Percentiles rank a stretch among this genome's conserved stretches.
phyloP scores from a whole-genome alignment of 2,113 vertebrate species.

The Caloenas nicobarica region DNA sequence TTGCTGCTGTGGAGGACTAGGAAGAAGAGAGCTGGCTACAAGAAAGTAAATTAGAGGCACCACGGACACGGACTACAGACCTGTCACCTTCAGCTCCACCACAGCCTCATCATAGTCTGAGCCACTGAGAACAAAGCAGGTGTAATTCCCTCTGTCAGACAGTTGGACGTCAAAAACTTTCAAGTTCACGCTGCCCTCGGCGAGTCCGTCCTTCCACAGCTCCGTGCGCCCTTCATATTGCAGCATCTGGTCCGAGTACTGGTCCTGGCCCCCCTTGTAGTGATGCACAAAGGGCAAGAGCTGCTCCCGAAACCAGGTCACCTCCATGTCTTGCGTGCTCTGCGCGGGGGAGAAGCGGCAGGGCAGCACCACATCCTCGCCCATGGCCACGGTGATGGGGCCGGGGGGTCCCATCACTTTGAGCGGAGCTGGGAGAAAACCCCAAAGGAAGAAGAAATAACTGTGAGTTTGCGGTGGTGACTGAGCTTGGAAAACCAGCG shows the following conservation, averaged over 20 bases:
- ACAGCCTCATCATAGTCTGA: fast-evolving
- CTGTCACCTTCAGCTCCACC: not conserved
- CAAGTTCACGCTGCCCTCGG: not conserved
- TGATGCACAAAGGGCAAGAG: not conserved
- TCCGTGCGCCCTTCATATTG: not conserved
- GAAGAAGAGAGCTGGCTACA: not conserved
- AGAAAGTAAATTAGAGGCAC: not conserved
- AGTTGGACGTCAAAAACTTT: not conserved
- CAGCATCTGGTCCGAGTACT: not conserved
- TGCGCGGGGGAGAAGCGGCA: not conserved
- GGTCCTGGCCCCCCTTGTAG: not conserved
- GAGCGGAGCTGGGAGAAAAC: no score
- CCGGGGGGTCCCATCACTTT: fast-evolving
- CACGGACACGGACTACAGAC: no score
- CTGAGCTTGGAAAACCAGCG: fast-evolving
- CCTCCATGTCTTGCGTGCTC: fast-evolving
- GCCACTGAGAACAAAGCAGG: not conserved
- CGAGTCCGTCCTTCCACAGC: not conserved
- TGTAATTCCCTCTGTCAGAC: not conserved
- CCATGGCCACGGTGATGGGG: not conserved
- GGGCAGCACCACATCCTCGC: not conserved
- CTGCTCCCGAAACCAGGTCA: not conserved
- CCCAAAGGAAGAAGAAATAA: not conserved
- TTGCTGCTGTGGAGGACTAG: not conserved
- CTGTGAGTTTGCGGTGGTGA: fast-evolving